phyloP scores from a whole-genome alignment of 1,140 invertebrate genomes.

The Drosophila busckii region DNA sequence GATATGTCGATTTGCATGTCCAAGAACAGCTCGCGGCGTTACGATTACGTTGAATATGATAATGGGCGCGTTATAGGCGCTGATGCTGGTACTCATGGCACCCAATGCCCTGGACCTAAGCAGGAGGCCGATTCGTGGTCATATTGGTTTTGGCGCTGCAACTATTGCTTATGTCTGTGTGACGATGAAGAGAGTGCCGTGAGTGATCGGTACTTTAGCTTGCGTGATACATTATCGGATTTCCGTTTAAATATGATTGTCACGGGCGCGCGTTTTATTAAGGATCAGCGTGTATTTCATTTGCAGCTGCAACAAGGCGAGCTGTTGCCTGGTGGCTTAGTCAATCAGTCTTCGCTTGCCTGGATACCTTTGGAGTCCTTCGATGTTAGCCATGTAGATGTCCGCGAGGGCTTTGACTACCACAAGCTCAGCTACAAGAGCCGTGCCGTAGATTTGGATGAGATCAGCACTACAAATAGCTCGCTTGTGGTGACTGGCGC shows the following conservation, averaged over 20 bases:
- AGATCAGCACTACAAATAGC: conserved; percentile 85
- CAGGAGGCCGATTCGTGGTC: conserved; percentile 90
- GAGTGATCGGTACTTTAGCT: conserved; percentile 89
- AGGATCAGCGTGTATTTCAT: conserved; percentile 86
- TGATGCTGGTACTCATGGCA: conserved; percentile 23
- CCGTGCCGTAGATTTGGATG: conserved; percentile 88
- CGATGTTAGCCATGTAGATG: conserved; percentile 79
- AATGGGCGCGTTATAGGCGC: conserved; percentile 84
- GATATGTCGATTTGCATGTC: conserved; percentile 90
- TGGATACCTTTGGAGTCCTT: conserved; percentile 85
- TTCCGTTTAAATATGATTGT: conserved; percentile 86
- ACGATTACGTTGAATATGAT: conserved; percentile 85
- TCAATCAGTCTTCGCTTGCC: conserved; percentile 81
- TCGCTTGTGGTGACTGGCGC: conserved; percentile 82
- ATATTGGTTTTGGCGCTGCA: conserved; percentile 90
- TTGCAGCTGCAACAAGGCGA: conserved; percentile 88
- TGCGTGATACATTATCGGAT: conserved; percentile 83
- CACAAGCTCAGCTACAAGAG: conserved; percentile 87
- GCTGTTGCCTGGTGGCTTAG: conserved; percentile 82
- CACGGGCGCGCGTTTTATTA: conserved; percentile 86
- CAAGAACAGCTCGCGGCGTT: conserved; percentile 12
- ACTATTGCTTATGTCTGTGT: conserved; percentile 92
- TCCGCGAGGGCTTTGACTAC: conserved; percentile 83
- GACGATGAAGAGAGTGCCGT: conserved; percentile 85
- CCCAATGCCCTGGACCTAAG: too few species aligned